A percentile compares a stretch with the other conserved stretches of the same genome.
phyloP scores from a whole-genome alignment of 2,888 invertebrate species.

The Conistra vaccinii region DNA sequence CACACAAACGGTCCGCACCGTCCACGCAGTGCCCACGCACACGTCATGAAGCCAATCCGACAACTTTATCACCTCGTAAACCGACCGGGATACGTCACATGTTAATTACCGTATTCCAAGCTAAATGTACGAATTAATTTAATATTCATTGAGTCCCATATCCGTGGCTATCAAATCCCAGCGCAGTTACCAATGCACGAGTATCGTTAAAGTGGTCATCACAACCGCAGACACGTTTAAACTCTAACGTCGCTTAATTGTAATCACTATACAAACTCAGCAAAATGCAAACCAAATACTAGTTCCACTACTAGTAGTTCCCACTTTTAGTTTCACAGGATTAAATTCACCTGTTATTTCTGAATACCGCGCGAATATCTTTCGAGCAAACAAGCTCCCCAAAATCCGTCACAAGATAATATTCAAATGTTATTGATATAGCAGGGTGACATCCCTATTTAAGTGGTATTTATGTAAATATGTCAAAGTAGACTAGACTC shows the following conservation, averaged over 20 bases:
- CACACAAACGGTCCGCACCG: conserved; percentile 68
- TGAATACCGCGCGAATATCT: conserved; percentile 21
- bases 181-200: conserved; percentile 69
- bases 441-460: conserved; percentile 70
- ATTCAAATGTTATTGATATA: conserved; percentile 59
- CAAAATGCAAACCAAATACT: conserved; percentile 46
- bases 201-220: conserved; percentile 69
- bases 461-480: conserved; percentile 79
- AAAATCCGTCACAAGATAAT: conserved; percentile 66
- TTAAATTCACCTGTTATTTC: conserved; percentile 45
- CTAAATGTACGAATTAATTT: conserved; percentile 81
- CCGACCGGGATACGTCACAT: conserved; percentile 73
- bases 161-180: conserved; percentile 76
- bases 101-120: conserved; percentile 82
- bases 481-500: conserved; percentile 73
- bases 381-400: conserved; percentile 41
- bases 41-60: conserved; percentile 72
- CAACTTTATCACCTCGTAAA: conserved; percentile 83
- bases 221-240: conserved; percentile 58
- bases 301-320: conserved; percentile 18
- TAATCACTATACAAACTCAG: conserved; percentile 52
- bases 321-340: conserved; percentile 21
- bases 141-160: conserved; percentile 79
- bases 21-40: conserved; percentile 51
- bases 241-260: conserved; percentile 58